Conservation (phyloP, 2,888 invertebrate genomes). For the Pammene aurita region DNA sequence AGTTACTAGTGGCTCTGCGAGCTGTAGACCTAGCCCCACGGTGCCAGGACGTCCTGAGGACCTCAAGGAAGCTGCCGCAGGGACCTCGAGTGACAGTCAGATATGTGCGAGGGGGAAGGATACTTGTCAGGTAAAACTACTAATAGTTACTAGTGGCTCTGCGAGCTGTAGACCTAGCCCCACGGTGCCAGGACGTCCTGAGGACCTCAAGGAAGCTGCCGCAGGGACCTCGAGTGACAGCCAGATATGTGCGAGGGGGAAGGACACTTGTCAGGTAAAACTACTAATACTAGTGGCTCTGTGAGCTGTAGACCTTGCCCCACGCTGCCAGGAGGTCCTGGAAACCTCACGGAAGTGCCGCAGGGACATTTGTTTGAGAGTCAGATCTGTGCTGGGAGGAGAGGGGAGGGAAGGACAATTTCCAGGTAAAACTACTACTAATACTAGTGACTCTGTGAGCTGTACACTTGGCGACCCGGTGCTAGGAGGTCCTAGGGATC, state of each 20-base stretch:
- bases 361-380: constrained; percentile 61
- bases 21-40: constrained; percentile 41
- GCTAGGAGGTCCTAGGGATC: constrained; percentile 61
- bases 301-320: too few species aligned
- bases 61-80: constrained; percentile 64
- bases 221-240: constrained; percentile 61
- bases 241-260: constrained; percentile 73
- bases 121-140: constrained; percentile 68
- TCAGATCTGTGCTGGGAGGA: too few species aligned
- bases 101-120: constrained; percentile 74
- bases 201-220: constrained; percentile 69
- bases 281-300: too few species aligned
- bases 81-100: constrained; percentile 67
- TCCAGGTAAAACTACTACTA: too few species aligned
- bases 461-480: too few species aligned
- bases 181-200: constrained; percentile 60
- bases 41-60: constrained; percentile 63
- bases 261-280: constrained; percentile 74
- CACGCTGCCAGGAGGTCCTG: constrained; percentile 62
- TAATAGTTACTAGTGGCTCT: too few species aligned
- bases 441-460: too few species aligned
- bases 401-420: too few species aligned
- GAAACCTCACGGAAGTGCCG: constrained; percentile 68
- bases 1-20: too few species aligned
- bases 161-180: too few species aligned